Evolutionary conservation across 2,888 invertebrate species (phyloP), one percentile per base, ranked within the genome.

Genomic region (Cryptus armator): DNA sequence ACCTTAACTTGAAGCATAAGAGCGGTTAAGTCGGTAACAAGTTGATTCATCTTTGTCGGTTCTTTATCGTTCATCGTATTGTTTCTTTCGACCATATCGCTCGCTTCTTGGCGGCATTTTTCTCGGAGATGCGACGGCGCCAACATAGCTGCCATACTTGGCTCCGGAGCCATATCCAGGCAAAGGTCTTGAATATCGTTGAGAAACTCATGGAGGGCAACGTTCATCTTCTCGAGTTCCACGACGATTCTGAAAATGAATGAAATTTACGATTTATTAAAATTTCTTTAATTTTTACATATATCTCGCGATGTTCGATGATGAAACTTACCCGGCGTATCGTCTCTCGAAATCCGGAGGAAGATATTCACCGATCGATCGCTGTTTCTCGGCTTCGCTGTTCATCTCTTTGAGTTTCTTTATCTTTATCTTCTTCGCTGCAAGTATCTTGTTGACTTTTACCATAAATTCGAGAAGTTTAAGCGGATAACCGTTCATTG

Each of bases 181-280:
- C 98, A 98, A 89, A 96, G 96, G 84, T 96, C 95, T 94, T 98
- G 98, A 75, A 99, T 97, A 90, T 97, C 97, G 91, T 97, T 97
- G 71, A 99, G 95, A 93, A 97, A 97, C 86, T 97, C 96, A 92
- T 98, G 97, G 87, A 99, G 95, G 92, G 98, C 98, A 89, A 96
- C 96, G 94, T 99, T 99, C 94, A 99, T 96, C 91, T 96, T 97
- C 91, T 99, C 99, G 89, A 99, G 95, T 87, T 98, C 98, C 77
- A 99, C 96, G 2, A 99, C 96, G 70, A 92, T 90, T 43, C 93
- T 93, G 74, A 12, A 70, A n/a, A 77, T 9, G 16, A 80, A 71
- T 56, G 48, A 53, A 53, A 29, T 59, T 12, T 29, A 1, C 12
- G 24, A 19, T 0, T 48, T 14, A 48, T 48, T 44, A 14, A 14